phyloP scores from a whole-genome alignment of 2,113 vertebrate genomes.

The Myotis brandtii region DNA sequence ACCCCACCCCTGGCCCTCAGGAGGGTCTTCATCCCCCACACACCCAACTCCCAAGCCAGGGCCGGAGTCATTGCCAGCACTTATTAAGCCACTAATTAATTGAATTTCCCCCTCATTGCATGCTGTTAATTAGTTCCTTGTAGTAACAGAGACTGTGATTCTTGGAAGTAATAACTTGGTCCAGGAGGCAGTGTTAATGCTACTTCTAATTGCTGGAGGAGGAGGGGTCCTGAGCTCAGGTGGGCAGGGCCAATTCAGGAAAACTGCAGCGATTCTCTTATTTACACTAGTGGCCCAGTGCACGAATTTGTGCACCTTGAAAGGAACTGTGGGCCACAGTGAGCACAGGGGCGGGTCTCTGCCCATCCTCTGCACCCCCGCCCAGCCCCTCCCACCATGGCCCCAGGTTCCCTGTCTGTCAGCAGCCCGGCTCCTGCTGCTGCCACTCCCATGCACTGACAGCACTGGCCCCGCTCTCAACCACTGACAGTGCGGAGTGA shows the following conservation, averaged over 20 bases:
- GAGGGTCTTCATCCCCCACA: not conserved
- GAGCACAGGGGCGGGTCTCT: too few relatives aligned
- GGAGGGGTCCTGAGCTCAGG: not conserved
- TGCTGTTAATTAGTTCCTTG: constrained; percentile 80
- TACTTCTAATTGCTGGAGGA: constrained; percentile 73
- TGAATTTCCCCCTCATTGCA: constrained; percentile 80
- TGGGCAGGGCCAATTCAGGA: not conserved
- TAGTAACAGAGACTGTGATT: constrained; percentile 82
- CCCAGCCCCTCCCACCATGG: too few relatives aligned
- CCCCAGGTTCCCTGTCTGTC: too few relatives aligned
- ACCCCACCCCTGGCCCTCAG: not conserved
- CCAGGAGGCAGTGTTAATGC: constrained; percentile 79
- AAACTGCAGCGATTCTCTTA: not conserved
- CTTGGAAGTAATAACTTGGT: constrained; percentile 81
- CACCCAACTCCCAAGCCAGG: constrained; percentile 6
- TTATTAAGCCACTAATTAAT: constrained; percentile 81
- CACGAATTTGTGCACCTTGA: too few relatives aligned
- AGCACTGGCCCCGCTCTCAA: too few relatives aligned
- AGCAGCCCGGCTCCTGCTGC: too few relatives aligned
- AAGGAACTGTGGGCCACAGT: too few relatives aligned
- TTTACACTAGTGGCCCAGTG: not conserved
- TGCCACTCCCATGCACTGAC: too few relatives aligned
- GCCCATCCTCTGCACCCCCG: too few relatives aligned
- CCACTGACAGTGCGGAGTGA: too few relatives aligned
- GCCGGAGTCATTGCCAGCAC: constrained; percentile 58